Percentiles rank a stretch among this genome's conserved stretches.
These are phyloP conservation scores for Ectobius pallidus DNA, from an alignment of 2,888 invertebrate species.

Conservation along the genomic window DNA sequence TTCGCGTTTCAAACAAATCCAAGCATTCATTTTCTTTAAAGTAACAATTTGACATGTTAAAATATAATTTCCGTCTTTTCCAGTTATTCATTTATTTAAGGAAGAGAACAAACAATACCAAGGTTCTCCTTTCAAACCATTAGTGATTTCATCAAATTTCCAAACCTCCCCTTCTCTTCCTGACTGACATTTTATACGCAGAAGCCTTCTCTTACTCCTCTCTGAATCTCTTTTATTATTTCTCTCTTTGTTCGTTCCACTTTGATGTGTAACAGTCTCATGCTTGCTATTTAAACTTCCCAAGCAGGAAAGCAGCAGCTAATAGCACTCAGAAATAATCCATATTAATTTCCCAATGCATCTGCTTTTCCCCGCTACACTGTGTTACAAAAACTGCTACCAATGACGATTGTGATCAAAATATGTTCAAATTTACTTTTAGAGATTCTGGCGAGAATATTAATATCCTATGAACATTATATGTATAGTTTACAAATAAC, in stretches of 20 bases:
- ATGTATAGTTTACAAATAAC: too few relatives aligned
- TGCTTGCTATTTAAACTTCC: constrained; percentile 28
- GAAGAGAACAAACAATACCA: too few relatives aligned
- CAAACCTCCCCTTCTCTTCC: constrained; percentile 3
- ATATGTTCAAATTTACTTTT: too few relatives aligned
- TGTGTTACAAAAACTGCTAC: not conserved
- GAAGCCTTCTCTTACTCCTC: not conserved
- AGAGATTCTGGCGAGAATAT: too few relatives aligned
- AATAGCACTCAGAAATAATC: constrained; percentile 41
- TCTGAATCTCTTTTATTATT: constrained; percentile 25
- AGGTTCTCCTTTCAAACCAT: constrained; percentile 19
- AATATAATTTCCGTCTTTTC: constrained; percentile 14
- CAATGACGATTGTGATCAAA: too few relatives aligned
- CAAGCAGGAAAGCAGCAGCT: constrained; percentile 5
- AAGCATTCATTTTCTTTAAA: not conserved
- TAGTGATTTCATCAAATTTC: constrained; percentile 38
- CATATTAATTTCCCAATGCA: constrained; percentile 42
- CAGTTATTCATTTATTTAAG: too few relatives aligned
- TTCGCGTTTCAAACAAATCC: too few relatives aligned
- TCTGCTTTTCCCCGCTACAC: constrained; percentile 25
- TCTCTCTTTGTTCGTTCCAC: constrained; percentile 24
- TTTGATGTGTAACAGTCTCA: constrained; percentile 23
- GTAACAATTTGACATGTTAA: constrained; percentile 1
- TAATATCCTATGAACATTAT: too few relatives aligned
- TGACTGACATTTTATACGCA: constrained; percentile 28